Conservation (phyloP, 2,797 vertebrate species). For the Eulemur coronatus region DNA sequence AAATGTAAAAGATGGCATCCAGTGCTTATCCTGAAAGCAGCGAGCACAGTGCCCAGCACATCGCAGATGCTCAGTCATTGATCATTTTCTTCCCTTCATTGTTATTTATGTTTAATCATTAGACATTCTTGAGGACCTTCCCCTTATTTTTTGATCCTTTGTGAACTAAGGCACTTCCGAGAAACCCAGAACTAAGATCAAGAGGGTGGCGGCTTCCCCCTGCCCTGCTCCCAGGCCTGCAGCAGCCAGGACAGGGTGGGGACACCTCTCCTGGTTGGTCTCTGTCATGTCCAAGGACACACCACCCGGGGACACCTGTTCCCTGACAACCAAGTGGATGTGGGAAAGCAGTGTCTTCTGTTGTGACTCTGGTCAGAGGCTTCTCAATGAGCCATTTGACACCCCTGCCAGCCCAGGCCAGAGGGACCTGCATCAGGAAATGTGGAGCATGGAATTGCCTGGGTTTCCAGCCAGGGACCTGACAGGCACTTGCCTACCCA, state of each 20-base stretch:
- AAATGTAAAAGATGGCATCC: background rate
- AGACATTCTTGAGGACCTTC: too few relatives aligned
- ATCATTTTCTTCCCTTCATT: background rate
- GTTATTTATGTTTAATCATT: too few relatives aligned
- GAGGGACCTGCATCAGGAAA: background rate
- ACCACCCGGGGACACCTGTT: background rate
- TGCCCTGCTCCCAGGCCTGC: background rate
- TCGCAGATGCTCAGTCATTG: too few relatives aligned
- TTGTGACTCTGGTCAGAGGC: background rate
- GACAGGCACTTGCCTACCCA: background rate
- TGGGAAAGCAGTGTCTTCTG: background rate
- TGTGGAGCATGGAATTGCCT: background rate
- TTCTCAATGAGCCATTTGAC: background rate
- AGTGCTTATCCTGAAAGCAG: background rate
- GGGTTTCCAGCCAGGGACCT: background rate
- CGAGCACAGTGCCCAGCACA: background rate
- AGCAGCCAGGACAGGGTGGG: background rate
- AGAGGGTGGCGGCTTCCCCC: background rate
- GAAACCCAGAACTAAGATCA: background rate
- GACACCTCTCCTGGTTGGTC: background rate
- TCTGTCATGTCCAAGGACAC: background rate
- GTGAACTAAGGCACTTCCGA: background rate
- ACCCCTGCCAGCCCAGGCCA: background rate
- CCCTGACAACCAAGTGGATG: background rate
- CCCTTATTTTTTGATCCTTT: background rate